Evolutionary conservation across 2,888 invertebrate genomes (phyloP), one percentile per base, ranked within the genome.

Genomic region (Leptinotarsa rubiginosa): DNA sequence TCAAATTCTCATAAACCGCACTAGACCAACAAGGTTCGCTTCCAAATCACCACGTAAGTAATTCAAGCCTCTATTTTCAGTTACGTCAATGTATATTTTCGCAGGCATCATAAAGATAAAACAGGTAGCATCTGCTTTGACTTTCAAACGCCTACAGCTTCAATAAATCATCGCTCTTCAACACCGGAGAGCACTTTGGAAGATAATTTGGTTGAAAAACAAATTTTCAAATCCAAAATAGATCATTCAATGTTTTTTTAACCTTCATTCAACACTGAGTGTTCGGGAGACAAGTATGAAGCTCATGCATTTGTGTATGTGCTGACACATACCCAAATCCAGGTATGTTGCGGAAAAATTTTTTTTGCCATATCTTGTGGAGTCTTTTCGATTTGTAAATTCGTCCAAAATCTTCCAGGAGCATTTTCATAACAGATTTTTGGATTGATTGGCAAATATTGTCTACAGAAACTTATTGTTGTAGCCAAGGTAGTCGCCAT

Each of bases 51-150:
- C 52, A 54, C 47, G 31, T 49, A 67, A 69, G 72, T 75, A 74
- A 74, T 74, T 74, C 68, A 71, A 74, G 68, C 68, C 65, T 71
- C 75, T 75, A 75, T 75, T 75, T 75, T 70, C 73, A 56, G 70
- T 56, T 25, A 16, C 54, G 64, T 16, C 25, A 25, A 56, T 68
- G 49, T 68, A 71, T 65, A 41, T 73, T 75, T 73, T 64, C 20
- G 70, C 47, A 54, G 18, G 67, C 66, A 31, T 54, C 59, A 50
- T 65, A 59, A 56, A 70, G 66, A 41, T 65, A 59, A 54, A 74
- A 68, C 66, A 74, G 52, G 47, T 68, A 68, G 71, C 68, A 70
- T 66, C 74, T 71, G 56, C 68, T 62, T n/a, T 62, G 47, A 71
- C 47, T 74, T 16, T 47, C n/a, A 2, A n/a, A 67, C 71, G 54